A percentile compares a stretch with the other conserved stretches of the same genome.
Conservation (phyloP, 2,113 vertebrate genomes). For the Scartelaos histophorus region DNA sequence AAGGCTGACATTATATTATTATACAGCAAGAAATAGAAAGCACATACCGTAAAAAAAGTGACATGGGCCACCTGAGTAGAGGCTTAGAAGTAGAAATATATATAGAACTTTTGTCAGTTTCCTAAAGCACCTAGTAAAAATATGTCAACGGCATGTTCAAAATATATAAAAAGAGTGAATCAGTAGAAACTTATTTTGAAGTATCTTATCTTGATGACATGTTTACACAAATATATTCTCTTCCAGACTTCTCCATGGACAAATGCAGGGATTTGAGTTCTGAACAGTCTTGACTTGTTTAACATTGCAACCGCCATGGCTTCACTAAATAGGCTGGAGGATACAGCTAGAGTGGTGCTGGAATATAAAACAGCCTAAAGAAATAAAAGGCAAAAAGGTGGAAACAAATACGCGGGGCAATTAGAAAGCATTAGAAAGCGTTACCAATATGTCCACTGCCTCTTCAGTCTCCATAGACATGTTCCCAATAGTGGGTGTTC, state of each 20-base stretch:
- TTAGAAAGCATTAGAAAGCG: background rate
- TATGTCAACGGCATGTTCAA: no score
- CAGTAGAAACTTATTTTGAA: background rate
- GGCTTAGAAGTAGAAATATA: background rate
- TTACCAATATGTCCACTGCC: background rate
- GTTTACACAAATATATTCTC: slow-evolving; percentile 28
- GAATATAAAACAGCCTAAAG: slow-evolving; percentile 9
- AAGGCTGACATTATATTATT: background rate
- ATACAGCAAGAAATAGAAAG: no score
- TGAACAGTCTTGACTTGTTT: slow-evolving; percentile 41
- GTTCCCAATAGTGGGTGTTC: slow-evolving; percentile 22
- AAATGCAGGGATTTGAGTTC: slow-evolving; percentile 31
- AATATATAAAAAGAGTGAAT: background rate
- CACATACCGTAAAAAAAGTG: no score
- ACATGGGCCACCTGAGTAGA: no score
- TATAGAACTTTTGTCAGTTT: background rate
- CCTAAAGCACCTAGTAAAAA: background rate
- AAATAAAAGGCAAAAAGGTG: slow-evolving; percentile 1
- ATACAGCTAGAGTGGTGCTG: background rate
- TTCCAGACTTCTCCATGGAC: slow-evolving; percentile 12
- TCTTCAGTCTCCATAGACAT: background rate
- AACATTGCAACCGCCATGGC: slow-evolving; percentile 39
- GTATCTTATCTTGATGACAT: slow-evolving; percentile 6
- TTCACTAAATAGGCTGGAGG: slow-evolving; percentile 19
- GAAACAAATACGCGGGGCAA: background rate